Conservation (phyloP, 2,888 invertebrate genomes). For the Ceratothoa steindachneri region DNA sequence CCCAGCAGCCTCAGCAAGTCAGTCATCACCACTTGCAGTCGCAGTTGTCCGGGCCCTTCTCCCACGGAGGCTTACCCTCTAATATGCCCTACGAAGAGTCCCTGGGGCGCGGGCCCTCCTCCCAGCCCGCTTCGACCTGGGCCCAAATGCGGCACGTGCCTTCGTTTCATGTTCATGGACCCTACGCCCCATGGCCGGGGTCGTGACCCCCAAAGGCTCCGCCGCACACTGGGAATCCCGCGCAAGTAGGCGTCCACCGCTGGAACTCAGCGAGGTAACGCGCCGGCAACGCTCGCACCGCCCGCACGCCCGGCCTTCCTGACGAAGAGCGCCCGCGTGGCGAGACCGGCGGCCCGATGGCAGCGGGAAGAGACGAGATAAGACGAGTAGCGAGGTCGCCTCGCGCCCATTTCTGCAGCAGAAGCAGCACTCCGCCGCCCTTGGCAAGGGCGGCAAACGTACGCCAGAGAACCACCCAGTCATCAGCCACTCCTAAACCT, state of each 20-base stretch:
- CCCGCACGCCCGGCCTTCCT: conserved; percentile 5
- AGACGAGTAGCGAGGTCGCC: no score
- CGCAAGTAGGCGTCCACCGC: conserved; percentile 2
- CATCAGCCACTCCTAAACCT: no score
- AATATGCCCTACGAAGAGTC: conserved; percentile 26
- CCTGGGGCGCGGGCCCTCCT: conserved; percentile 28
- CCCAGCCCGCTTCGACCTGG: conserved; percentile 44
- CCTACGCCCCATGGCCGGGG: conserved; percentile 47
- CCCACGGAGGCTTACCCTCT: conserved; percentile 41
- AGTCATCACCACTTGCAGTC: conserved; percentile 18
- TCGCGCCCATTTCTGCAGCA: no score
- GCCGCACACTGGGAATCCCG: background rate
- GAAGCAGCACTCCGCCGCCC: no score
- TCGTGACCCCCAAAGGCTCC: conserved; percentile 20
- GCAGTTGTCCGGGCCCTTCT: conserved; percentile 18
- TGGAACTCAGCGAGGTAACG: background rate
- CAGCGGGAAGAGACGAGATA: background rate
- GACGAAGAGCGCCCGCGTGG: background rate
- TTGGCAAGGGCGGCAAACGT: no score
- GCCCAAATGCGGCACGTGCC: conserved; percentile 41
- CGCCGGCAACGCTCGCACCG: background rate
- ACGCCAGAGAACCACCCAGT: no score
- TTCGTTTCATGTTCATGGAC: conserved; percentile 41
- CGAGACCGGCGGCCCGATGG: background rate
- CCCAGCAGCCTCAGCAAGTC: conserved; percentile 26